phyloP scores from a whole-genome alignment of 2,888 invertebrate species.

The Ectobius pallidus region DNA sequence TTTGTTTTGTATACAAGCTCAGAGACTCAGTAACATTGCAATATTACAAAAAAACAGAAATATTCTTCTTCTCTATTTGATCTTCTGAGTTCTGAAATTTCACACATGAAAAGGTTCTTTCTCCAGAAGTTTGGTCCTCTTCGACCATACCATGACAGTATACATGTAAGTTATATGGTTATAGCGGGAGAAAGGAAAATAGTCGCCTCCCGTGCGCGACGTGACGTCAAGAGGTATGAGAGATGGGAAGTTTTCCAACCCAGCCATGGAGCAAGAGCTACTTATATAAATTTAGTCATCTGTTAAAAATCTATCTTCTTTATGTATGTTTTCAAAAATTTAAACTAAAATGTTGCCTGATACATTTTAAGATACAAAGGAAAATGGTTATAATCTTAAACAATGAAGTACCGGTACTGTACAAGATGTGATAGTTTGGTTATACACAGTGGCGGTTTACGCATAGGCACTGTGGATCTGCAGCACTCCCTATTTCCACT shows the following conservation, averaged over 20 bases:
- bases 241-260: not conserved
- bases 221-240: not conserved
- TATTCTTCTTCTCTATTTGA: not conserved
- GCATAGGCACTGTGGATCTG: too few relatives aligned
- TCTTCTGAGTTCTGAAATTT: too few relatives aligned
- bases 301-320: too few relatives aligned
- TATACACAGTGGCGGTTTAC: too few relatives aligned
- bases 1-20: slow-evolving; percentile 10
- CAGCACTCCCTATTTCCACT: too few relatives aligned
- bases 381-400: too few relatives aligned
- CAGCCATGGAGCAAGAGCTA: slow-evolving; percentile 5
- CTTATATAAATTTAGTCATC: too few relatives aligned
- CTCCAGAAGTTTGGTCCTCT: slow-evolving; percentile 9
- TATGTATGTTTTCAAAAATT: too few relatives aligned
- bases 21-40: not conserved
- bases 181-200: not conserved
- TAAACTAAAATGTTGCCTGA: too few relatives aligned
- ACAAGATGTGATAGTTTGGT: too few relatives aligned
- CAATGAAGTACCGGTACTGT: too few relatives aligned
- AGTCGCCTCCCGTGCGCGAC: slow-evolving; percentile 14
- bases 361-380: too few relatives aligned
- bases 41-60: not conserved
- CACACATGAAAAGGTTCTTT: not conserved
- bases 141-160: not conserved
- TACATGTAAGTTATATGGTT: slow-evolving; percentile 12